These are phyloP conservation scores for Cephalopholis sonnerati DNA, from an alignment of 2,113 vertebrate species.

Conservation along the genomic window DNA sequence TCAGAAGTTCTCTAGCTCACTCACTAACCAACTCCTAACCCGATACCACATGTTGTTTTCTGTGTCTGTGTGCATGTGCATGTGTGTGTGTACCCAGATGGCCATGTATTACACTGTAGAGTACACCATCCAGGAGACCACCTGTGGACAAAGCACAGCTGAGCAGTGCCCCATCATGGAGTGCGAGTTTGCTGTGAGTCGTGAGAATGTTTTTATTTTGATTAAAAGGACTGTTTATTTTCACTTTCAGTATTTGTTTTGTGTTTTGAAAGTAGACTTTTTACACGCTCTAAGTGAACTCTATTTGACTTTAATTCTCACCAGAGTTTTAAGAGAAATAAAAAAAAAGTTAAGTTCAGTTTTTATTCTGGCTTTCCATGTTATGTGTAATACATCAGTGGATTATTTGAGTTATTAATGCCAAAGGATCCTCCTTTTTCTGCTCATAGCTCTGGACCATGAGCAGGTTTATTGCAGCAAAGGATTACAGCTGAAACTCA, in stretches of 20 bases:
- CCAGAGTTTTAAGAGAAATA: not conserved
- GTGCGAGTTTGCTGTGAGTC: conserved; percentile 85
- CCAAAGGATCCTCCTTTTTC: not conserved
- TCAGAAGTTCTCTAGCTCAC: not conserved
- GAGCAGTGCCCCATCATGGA: conserved; percentile 75
- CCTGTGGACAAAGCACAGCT: conserved; percentile 56
- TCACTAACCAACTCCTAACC: not conserved
- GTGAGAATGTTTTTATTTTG: not conserved
- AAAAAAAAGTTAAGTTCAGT: not conserved
- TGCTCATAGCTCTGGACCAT: not conserved
- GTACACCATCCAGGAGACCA: conserved; percentile 85
- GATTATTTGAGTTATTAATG: not conserved
- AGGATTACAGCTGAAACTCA: not conserved
- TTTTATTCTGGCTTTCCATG: not conserved
- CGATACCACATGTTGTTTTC: not conserved
- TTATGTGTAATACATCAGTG: not conserved
- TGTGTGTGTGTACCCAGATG: conserved; percentile 62
- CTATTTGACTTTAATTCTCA: not conserved
- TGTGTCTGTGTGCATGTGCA: not conserved
- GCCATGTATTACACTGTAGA: conserved; percentile 70
- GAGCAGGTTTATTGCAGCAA: not conserved
- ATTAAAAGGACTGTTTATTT: not conserved
- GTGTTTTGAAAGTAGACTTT: not conserved
- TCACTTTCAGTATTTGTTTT: not conserved
- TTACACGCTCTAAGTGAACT: not conserved